Percentiles rank a stretch among this genome's conserved stretches.
Conservation (phyloP, 2,888 invertebrate genomes). For the Galeruca laticollis region DNA sequence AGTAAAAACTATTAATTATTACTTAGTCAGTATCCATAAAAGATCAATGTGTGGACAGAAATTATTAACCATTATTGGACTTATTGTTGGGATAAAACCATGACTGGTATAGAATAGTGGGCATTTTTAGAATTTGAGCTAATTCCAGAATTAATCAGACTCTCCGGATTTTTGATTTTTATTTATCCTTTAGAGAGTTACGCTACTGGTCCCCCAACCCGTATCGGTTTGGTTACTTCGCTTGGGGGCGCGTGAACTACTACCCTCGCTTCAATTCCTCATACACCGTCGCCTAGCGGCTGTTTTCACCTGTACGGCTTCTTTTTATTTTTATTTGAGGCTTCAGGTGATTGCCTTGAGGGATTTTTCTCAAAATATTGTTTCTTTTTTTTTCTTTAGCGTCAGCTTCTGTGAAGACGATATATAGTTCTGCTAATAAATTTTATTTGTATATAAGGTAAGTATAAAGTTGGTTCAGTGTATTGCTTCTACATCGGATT, state of each 20-base stretch:
- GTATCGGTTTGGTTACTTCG: constrained; percentile 3
- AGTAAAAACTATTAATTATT: too few relatives aligned
- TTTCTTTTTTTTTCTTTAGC: constrained; percentile 3
- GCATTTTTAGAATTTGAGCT: too few relatives aligned
- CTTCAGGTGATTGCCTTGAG: constrained; percentile 24
- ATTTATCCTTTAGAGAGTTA: background rate
- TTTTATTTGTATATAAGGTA: too few relatives aligned
- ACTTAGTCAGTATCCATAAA: too few relatives aligned
- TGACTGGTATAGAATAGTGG: too few relatives aligned
- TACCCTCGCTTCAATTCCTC: constrained; percentile 54
- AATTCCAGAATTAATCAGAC: too few relatives aligned
- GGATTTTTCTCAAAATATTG: constrained; percentile 25
- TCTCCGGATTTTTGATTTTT: too few relatives aligned
- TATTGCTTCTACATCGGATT: too few relatives aligned
- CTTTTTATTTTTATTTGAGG: constrained; percentile 16
- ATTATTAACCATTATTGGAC: too few relatives aligned
- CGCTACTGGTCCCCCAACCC: constrained; percentile 28
- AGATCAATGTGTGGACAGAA: too few relatives aligned
- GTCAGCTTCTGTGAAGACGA: background rate
- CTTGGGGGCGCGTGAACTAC: constrained; percentile 42
- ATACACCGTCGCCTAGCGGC: constrained; percentile 15
- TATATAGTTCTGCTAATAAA: background rate
- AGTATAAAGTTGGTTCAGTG: too few relatives aligned
- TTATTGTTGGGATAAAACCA: too few relatives aligned
- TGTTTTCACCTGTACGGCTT: constrained; percentile 21